Percentiles rank a stretch among this genome's conserved stretches.
Conservation (phyloP, 2,888 invertebrate genomes). For the Drosophila anomalata region DNA sequence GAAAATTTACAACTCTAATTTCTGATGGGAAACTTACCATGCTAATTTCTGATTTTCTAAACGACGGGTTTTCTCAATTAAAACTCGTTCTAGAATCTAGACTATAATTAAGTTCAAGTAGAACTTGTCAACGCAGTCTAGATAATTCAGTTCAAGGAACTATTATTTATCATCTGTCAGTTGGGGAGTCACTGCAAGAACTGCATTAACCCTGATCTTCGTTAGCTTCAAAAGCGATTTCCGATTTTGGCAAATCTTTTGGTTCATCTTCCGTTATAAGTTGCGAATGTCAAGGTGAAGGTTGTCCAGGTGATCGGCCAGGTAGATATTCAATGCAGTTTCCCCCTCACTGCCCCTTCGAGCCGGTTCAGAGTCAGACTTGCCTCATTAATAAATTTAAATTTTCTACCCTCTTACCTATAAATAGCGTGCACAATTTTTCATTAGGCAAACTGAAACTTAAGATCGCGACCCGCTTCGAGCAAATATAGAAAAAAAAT, state of each 20-base stretch:
- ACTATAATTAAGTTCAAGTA: constrained; percentile 46
- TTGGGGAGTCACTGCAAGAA: constrained; percentile 7
- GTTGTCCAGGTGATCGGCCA: constrained; percentile 41
- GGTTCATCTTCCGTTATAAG: constrained; percentile 29
- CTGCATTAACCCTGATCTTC: constrained; percentile 21
- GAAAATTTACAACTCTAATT: constrained; percentile 23
- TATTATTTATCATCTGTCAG: background rate
- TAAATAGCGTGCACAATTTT: constrained; percentile 48
- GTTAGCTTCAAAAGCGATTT: constrained; percentile 1
- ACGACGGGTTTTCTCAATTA: constrained; percentile 14
- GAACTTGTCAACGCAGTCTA: constrained; percentile 45
- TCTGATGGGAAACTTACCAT: background rate
- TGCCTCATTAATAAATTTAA: constrained; percentile 26
- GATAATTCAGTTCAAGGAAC: constrained; percentile 55
- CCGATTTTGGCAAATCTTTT: constrained; percentile 13
- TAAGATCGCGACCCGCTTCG: constrained; percentile 24
- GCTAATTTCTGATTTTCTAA: constrained; percentile 5
- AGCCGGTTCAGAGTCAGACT: constrained; percentile 35
- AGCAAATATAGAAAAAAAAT: constrained; percentile 3
- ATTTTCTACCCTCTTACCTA: constrained; percentile 15
- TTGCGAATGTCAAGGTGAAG: constrained; percentile 70
- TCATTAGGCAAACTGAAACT: constrained; percentile 29
- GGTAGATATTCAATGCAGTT: constrained; percentile 22
- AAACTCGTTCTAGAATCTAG: constrained; percentile 27
- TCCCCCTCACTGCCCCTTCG: background rate